A percentile compares a stretch with the other conserved stretches of the same genome.
phyloP scores from a whole-genome alignment of 2,888 invertebrate genomes.

The Saturnia pavonia region DNA sequence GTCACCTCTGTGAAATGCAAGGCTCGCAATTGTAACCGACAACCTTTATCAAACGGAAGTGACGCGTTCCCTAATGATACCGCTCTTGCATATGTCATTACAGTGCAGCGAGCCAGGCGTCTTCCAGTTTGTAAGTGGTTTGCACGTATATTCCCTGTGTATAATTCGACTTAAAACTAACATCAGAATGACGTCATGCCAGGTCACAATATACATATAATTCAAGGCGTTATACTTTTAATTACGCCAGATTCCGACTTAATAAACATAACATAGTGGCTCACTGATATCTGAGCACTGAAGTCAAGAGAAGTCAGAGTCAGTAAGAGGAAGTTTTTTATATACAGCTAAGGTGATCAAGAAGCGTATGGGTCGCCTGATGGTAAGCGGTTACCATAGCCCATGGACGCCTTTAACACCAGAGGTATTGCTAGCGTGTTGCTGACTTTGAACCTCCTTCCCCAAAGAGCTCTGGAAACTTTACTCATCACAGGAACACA shows the following conservation, averaged over 20 bases:
- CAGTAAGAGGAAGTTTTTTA: no score
- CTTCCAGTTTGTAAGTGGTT: conserved; percentile 10
- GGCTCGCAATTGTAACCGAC: background rate
- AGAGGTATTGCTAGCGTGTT: no score
- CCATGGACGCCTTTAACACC: no score
- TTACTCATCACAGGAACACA: no score
- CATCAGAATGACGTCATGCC: background rate
- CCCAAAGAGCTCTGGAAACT: no score
- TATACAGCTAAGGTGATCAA: no score
- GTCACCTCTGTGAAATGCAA: background rate
- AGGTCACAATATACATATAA: background rate
- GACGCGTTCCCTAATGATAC: conserved; percentile 1
- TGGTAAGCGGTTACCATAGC: no score
- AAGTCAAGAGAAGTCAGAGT: no score
- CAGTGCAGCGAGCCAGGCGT: background rate
- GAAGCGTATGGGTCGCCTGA: no score
- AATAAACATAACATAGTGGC: background rate
- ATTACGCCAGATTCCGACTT: background rate
- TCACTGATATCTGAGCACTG: no score
- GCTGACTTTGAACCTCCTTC: no score
- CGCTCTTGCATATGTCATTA: conserved; percentile 6
- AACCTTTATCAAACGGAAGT: conserved; percentile 1
- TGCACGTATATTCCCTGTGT: background rate
- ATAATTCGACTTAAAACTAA: background rate
- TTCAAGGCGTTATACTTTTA: background rate